Evolutionary conservation across 2,797 vertebrate species (phyloP), one percentile per base, ranked within the genome.

Genomic region (Okamejei kenojei): DNA sequence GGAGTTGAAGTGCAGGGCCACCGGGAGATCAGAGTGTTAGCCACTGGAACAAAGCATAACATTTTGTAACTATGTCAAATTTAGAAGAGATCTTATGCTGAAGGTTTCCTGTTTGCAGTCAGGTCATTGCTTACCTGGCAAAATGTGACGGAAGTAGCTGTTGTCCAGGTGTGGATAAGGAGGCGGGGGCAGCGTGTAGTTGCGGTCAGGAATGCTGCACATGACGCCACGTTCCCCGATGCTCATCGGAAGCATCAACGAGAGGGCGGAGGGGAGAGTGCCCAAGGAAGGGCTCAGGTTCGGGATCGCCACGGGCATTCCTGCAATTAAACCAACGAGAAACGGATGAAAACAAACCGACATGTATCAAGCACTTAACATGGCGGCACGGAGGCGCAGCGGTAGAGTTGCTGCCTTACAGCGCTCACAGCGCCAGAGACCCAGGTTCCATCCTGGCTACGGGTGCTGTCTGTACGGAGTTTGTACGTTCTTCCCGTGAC

Each of bases 171-270:
- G 98, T 65, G 99, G 98, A 96, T 99, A 99, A 0, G 99, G 99
- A 45, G 98, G 98, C 5, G 98, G 99, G 68, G 99, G 99, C 94
- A 99, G 95, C 76, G 98, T 97, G 94, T 99, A 99, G 95, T 99
- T 99, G 95, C 98, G 98, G 94, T 99, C 98, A 1, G 98, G 98
- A 93, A 99, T 96, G 94, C 99, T 98, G 94, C 99, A 99, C 99
- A 99, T 99, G 94, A 99, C 98, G 77, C 98, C 98, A 95, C 98
- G 97, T 95, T 99, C 99, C 19, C 98, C 98, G 94, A 99, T 96
- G 94, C 98, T 98, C 98, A 99, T 99, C 80, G 99, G 99, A 94
- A 99, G 97, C 99, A 99, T 99, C 94, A 99, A 97, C 32, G 99
- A 99, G 68, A 99, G 96, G 86, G 98, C 98, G 68, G 99, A 99